phyloP scores from a whole-genome alignment of 2,113 vertebrate species.

The Microtus richardsoni region DNA sequence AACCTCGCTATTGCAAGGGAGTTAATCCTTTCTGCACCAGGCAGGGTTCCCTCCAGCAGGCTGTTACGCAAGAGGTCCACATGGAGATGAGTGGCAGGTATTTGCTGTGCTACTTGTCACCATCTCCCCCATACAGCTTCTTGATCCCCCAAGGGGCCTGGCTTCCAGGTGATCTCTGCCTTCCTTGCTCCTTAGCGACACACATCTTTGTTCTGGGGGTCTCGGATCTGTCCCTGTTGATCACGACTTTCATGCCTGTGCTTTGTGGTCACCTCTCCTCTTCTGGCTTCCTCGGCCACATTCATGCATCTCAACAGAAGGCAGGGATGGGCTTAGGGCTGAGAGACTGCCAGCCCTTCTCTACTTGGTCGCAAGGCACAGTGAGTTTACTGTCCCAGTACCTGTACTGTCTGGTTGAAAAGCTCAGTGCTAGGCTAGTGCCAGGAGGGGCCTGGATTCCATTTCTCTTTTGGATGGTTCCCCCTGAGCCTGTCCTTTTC shows the following conservation, averaged over 20 bases:
- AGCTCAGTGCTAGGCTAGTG: neutral
- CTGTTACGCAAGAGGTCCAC: neutral
- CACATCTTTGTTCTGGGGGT: neutral
- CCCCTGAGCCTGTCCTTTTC: neutral
- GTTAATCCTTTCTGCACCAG: too few relatives aligned
- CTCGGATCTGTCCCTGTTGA: fast-evolving
- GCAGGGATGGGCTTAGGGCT: neutral
- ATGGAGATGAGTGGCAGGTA: neutral
- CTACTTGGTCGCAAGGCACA: neutral
- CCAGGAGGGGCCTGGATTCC: neutral
- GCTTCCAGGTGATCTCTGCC: neutral
- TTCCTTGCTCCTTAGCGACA: neutral
- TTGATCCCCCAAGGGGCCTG: neutral
- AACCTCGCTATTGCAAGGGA: neutral
- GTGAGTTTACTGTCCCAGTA: fast-evolving
- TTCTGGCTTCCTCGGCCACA: neutral
- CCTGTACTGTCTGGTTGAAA: neutral
- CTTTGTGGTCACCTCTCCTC: neutral
- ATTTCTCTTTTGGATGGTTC: fast-evolving
- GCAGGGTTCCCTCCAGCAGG: neutral
- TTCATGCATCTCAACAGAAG: too few relatives aligned
- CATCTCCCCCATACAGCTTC: neutral
- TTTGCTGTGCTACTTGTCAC: neutral
- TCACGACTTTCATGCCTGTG: neutral
- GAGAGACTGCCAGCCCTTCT: neutral